Conservation (phyloP, 1,140 invertebrate species). For the Sminthurides bifidus region DNA sequence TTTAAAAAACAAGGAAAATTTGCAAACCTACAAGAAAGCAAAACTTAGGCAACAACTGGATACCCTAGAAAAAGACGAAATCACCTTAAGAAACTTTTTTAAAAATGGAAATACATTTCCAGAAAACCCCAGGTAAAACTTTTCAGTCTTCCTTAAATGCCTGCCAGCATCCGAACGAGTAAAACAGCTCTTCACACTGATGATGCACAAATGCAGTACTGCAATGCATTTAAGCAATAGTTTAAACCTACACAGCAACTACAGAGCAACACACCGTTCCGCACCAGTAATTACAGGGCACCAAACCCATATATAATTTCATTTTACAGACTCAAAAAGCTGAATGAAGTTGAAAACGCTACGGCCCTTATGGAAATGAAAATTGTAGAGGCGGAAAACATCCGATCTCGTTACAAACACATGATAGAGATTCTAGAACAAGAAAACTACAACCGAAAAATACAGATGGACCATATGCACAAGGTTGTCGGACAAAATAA, state of each 20-base stretch:
- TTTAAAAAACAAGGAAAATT: conserved; percentile 24
- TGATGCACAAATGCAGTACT: neutral
- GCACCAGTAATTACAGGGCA: no score
- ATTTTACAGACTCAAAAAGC: conserved; percentile 17
- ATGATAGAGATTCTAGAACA: conserved; percentile 22
- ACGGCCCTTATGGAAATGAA: conserved; percentile 27
- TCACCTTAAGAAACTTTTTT: neutral
- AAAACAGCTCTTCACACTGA: neutral
- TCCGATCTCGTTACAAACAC: conserved; percentile 23
- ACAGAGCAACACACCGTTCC: neutral
- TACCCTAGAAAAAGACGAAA: conserved; percentile 9
- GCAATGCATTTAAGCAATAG: neutral
- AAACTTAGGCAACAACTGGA: conserved; percentile 10
- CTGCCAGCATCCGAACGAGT: neutral
- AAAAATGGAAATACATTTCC: neutral
- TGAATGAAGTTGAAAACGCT: conserved; percentile 21
- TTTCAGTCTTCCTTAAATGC: neutral
- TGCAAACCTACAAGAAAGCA: conserved; percentile 10
- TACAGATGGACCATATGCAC: conserved; percentile 15
- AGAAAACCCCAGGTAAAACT: conserved; percentile 8
- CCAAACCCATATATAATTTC: neutral
- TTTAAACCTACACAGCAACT: neutral
- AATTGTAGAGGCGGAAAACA: conserved; percentile 30
- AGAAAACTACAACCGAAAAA: conserved; percentile 22
- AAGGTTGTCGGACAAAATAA: conserved; percentile 9